A percentile compares a stretch with the other conserved stretches of the same genome.
phyloP scores from a whole-genome alignment of 2,888 invertebrate genomes.

The Nemapogon koenigi region DNA sequence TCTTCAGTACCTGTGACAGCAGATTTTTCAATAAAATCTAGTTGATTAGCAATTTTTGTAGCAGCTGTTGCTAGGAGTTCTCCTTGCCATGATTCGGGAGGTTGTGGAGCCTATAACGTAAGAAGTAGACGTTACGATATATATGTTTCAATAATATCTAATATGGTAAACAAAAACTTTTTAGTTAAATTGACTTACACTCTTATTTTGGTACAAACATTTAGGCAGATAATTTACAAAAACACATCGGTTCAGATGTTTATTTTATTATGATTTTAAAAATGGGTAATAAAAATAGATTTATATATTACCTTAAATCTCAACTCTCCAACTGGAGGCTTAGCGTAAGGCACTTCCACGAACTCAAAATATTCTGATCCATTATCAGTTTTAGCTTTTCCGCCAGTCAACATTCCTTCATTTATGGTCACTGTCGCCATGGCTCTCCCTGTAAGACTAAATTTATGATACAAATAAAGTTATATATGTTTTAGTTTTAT shows the following conservation, averaged over 20 bases:
- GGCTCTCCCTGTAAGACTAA: conserved; percentile 8
- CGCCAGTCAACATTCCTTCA: conserved; percentile 41
- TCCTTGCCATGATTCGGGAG: conserved; percentile 39
- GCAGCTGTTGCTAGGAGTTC: conserved; percentile 53
- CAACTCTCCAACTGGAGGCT: conserved; percentile 32
- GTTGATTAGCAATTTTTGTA: conserved; percentile 25
- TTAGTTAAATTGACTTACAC: background rate
- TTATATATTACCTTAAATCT: conserved; percentile 30
- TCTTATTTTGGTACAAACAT: too few relatives aligned
- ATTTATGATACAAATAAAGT: too few relatives aligned
- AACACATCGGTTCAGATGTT: too few relatives aligned
- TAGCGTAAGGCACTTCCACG: conserved; percentile 33
- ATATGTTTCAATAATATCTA: background rate
- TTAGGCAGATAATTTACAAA: too few relatives aligned
- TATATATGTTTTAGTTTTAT: too few relatives aligned
- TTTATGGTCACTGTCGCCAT: conserved; percentile 29
- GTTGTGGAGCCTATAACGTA: conserved; percentile 33
- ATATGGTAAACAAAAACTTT: background rate
- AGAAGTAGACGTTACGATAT: background rate
- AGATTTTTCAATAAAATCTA: conserved; percentile 18
- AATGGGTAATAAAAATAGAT: too few relatives aligned
- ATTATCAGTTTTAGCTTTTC: conserved; percentile 29
- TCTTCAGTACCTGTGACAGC: conserved; percentile 31
- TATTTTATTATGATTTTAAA: too few relatives aligned
- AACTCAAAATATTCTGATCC: conserved; percentile 46